Base-by-base conservation (phyloP, 2,797 vertebrate species). In the Carapus acus region DNA sequence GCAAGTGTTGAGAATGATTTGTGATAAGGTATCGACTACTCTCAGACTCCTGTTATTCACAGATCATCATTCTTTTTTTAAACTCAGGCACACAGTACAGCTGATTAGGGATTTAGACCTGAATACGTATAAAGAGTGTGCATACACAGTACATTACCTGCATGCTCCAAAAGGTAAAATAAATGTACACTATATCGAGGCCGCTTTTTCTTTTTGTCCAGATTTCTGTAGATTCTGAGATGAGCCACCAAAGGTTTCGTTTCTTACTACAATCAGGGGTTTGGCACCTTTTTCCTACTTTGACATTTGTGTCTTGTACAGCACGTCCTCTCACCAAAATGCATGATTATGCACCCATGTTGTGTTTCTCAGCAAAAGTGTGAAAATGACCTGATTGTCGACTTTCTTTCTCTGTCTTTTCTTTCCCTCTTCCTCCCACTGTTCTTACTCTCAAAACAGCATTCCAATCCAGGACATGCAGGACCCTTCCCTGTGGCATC, bases 381-480 rank as follows among this genome's bases (percentile, higher is more conserved):
- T 38, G 4, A 45, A 18, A 63, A 29, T 65, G 58, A 67, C 22
- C 22, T 27, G 2, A 3, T 17, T 66, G n/a, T n/a, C n/a, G n/a
- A n/a, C 17, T 36, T 42, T 7, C 29, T 43, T 19, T 49, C 16
- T 2, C 42, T 21, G 20, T 55, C 18, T 46, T n/a, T n/a, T 27
- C 7, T 17, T 12, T 20, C 31, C 15, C 31, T 43, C 18, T 27
- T 34, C 9, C 13, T 15, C 8, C 14, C 8, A 15, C 13, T 36
- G 4, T 36, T 15, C 13, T 2, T 36, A 29, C n/a, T 65, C 37
- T 69, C 47, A 46, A 40, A 62, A 38, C 85, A 99, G 93, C 96
- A 99, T 84, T 97, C 96, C 60, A 99, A 99, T 77, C 96, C 96
- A 19, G 96, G 96, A 1, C 96, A 99, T 1, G 94, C 94, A 0